phyloP scores from a whole-genome alignment of 1,140 invertebrate genomes.

The Branchinecta lindahli region DNA sequence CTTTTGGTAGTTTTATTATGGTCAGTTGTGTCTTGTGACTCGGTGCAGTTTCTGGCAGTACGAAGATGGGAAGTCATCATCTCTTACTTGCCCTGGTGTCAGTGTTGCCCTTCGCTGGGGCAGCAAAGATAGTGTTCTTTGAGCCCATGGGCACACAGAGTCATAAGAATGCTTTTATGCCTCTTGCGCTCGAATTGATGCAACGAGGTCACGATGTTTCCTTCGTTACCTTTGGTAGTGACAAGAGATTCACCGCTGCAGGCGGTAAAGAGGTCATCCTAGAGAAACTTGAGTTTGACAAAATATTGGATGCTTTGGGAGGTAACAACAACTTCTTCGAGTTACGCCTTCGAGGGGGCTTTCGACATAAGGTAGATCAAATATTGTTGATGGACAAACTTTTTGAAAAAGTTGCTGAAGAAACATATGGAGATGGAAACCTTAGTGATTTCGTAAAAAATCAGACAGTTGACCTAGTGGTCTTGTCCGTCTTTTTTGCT shows the following conservation, averaged over 20 bases:
- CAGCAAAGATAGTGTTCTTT: slow-evolving; percentile 9
- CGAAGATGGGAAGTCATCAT: too few species aligned
- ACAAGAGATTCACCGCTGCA: not conserved
- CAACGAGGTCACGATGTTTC: slow-evolving; percentile 35
- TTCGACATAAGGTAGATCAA: not conserved
- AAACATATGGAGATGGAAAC: too few species aligned
- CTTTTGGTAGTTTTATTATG: too few species aligned
- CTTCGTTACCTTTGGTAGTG: slow-evolving; percentile 14
- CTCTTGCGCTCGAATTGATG: slow-evolving; percentile 32
- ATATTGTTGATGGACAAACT: not conserved
- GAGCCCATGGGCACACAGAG: slow-evolving; percentile 16
- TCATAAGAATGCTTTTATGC: slow-evolving; percentile 23
- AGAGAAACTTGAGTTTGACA: not conserved
- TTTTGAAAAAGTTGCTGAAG: too few species aligned
- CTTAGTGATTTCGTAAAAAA: slow-evolving; percentile 18
- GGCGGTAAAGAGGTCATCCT: not conserved
- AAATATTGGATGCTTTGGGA: not conserved
- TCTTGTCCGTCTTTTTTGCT: slow-evolving; percentile 13
- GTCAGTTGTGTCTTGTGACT: too few species aligned
- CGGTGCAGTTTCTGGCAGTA: too few species aligned
- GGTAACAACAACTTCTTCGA: not conserved
- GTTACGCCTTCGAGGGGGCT: not conserved
- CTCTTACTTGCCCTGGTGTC: too few species aligned
- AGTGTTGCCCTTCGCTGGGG: too few species aligned
- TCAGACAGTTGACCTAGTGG: slow-evolving; percentile 26